Conservation (phyloP, 64 coral and sea anemone genomes). For the Stylophora pistillata region DNA sequence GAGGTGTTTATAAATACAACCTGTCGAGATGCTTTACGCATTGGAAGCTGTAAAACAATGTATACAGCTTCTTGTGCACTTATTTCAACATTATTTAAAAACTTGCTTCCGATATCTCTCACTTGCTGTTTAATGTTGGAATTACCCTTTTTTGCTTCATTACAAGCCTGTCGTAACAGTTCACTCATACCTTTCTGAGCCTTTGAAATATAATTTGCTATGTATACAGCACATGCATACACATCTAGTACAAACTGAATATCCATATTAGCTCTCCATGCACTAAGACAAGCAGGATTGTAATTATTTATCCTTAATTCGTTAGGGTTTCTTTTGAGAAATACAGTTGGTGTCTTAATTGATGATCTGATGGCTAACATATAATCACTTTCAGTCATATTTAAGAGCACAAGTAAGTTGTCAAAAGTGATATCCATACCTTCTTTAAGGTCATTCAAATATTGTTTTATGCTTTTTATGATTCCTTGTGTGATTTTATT, state of each 20-base stretch:
- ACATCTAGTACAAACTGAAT: constrained; percentile 1
- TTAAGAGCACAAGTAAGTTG: not conserved
- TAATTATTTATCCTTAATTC: constrained; percentile 57
- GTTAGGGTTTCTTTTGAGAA: constrained; percentile 40
- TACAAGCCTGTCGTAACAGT: not conserved
- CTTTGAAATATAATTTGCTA: constrained; percentile 14
- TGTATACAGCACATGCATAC: too few species aligned
- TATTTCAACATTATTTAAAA: constrained; percentile 15
- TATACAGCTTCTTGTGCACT: constrained; percentile 12
- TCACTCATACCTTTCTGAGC: constrained; percentile 44
- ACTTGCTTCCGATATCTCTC: constrained; percentile 19
- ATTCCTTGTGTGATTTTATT: constrained; percentile 13
- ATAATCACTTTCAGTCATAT: constrained; percentile 30
- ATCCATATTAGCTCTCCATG: constrained; percentile 49
- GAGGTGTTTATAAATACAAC: constrained; percentile 11
- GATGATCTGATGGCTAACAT: constrained; percentile 38
- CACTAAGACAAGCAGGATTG: constrained; percentile 44
- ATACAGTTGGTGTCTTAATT: constrained; percentile 3
- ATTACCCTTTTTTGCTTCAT: not conserved
- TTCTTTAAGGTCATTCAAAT: constrained; percentile 31
- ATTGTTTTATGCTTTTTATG: constrained; percentile 25
- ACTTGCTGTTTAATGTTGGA: constrained; percentile 22
- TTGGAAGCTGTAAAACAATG: constrained; percentile 11
- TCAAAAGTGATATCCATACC: constrained; percentile 45
- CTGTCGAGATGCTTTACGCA: constrained; percentile 26